Percentiles rank a stretch among this genome's conserved stretches.
These are phyloP conservation scores for Pterostichus madidus DNA, from an alignment of 2,888 invertebrate species.

Conservation along the genomic window DNA sequence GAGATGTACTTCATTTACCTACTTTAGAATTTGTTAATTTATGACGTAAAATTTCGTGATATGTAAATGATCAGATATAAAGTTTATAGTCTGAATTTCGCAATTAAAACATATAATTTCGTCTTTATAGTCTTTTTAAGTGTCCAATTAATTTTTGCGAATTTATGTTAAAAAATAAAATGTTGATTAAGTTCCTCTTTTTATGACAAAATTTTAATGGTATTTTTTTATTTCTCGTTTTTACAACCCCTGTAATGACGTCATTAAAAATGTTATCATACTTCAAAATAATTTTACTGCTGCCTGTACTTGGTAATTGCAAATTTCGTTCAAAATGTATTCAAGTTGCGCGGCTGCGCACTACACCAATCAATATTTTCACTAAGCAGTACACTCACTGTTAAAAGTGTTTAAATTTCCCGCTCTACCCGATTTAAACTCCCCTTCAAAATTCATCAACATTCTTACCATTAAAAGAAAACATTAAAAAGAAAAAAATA, in stretches of 20 bases:
- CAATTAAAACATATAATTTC: constrained; percentile 63
- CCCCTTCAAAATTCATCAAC: constrained; percentile 43
- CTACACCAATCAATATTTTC: constrained; percentile 73
- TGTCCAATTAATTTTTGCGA: constrained; percentile 66
- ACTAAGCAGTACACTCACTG: constrained; percentile 72
- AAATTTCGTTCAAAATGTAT: constrained; percentile 75
- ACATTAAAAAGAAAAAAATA: constrained; percentile 7
- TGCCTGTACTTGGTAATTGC: constrained; percentile 77
- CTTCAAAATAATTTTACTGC: constrained; percentile 76
- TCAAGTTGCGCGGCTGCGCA: constrained; percentile 72
- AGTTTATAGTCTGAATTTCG: constrained; percentile 44
- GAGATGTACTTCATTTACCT: neutral
- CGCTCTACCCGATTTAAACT: constrained; percentile 57
- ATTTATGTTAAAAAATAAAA: constrained; percentile 67
- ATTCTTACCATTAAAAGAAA: neutral
- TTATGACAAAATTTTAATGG: constrained; percentile 66
- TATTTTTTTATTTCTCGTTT: constrained; percentile 66
- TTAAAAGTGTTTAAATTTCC: constrained; percentile 69
- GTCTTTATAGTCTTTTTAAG: constrained; percentile 62
- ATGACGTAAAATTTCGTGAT: constrained; percentile 29
- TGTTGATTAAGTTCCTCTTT: constrained; percentile 66
- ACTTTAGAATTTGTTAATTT: constrained; percentile 22
- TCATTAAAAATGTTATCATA: constrained; percentile 71
- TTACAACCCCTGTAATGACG: constrained; percentile 66
- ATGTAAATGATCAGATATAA: constrained; percentile 49